Percentiles rank a stretch among this genome's conserved stretches.
Evolutionary conservation across 2,113 vertebrate species (phyloP).

Genomic region (Charadrius vociferus): DNA sequence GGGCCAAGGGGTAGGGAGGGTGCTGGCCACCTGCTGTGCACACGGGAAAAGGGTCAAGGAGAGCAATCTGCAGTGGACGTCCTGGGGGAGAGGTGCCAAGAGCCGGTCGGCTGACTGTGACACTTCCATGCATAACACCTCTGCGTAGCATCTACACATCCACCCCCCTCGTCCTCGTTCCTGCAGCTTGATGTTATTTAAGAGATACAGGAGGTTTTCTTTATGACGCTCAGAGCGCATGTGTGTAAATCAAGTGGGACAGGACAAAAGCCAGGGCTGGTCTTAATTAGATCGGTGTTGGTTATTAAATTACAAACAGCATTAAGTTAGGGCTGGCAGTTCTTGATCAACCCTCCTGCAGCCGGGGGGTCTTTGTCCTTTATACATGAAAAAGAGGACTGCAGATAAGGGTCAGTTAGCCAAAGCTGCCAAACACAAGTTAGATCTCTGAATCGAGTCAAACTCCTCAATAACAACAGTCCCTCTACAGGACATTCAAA

Average conservation of each 20-base stretch:
- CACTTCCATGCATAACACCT: neutral
- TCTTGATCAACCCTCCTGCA: neutral
- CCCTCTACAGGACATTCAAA: too few relatives aligned
- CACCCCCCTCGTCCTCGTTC: neutral
- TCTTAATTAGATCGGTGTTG: neutral
- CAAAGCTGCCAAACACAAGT: neutral
- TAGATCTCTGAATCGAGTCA: neutral
- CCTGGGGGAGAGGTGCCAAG: neutral
- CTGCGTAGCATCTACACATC: neutral
- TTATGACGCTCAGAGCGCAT: neutral
- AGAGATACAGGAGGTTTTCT: conserved; percentile 3
- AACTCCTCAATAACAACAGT: neutral
- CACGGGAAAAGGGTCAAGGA: neutral
- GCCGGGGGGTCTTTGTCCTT: neutral
- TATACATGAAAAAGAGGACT: neutral
- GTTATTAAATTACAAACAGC: neutral
- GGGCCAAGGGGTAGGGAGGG: neutral
- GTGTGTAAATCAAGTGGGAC: neutral
- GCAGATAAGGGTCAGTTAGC: neutral
- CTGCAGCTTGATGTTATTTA: neutral
- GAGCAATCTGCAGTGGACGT: neutral
- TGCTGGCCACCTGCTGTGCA: fast-evolving
- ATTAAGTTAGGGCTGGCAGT: neutral
- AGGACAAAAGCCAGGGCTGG: neutral
- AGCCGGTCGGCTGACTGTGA: neutral